Evolutionary conservation across 2,797 vertebrate species (phyloP), one percentile per base, ranked within the genome.

Genomic region (Dallia pectoralis): DNA sequence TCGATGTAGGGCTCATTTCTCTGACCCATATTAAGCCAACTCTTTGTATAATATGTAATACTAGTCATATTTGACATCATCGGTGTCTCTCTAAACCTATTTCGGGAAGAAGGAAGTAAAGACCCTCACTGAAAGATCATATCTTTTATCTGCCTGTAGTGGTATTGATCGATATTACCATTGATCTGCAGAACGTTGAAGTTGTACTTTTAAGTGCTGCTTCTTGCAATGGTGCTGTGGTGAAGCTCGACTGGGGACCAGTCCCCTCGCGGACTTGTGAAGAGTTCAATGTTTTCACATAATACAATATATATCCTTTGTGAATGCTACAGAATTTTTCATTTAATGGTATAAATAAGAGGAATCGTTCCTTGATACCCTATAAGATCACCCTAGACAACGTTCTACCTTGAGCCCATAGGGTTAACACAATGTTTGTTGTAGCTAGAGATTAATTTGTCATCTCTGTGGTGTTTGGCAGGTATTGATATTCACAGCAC

Each of bases 231-330:
- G 44, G 67, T 9, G 16, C 16, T n/a, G 67, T 29, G n/a, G n/a
- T 56, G 53, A 22, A 9, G 22, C 27, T 69, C 9, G 27, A 49
- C 9, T 49, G 27, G 27, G 47, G 29, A 69, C 15, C 30, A 19
- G 48, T 59, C 61, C 63, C 53, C 68, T 70, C 49, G 40, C 22
- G 67, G 72, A 72, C 72, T 61, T 8, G 70, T 78, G 29, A 22
- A 74, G 51, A 70, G 74, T 78, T 76, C 71, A 67, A 74, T 53
- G 68, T 36, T 29, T 12, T 63, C 27, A 44, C 47, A 71, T 14
- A 73, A 70, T 51, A 75, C 73, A 73, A 16, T 63, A 7, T 63
- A 7, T 2, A 61, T 76, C 27, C 8, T 29, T 49, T 27, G 25
- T 18, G 25, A 25, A 67, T 67, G 32, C 63, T 16, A 53, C 16